A percentile compares a stretch with the other conserved stretches of the same genome.
Conservation (phyloP, 2,888 invertebrate species). For the Chesias legatella region DNA sequence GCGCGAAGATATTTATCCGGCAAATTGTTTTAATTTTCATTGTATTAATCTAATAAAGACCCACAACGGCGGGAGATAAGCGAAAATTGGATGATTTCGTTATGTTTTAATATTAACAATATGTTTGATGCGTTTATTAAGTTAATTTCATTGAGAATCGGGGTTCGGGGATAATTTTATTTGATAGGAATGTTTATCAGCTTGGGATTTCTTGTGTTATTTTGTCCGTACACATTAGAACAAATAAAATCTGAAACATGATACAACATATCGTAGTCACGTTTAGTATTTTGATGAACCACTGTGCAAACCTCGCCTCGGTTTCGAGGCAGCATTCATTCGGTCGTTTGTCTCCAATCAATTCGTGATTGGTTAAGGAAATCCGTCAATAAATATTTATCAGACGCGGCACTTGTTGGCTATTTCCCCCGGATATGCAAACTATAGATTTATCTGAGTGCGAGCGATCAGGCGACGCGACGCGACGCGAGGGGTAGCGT, state of each 20-base stretch:
- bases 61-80: slow-evolving; percentile 73
- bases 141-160: slow-evolving; percentile 53
- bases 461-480: slow-evolving; percentile 30
- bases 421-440: slow-evolving; percentile 36
- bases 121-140: slow-evolving; percentile 49
- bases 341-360: slow-evolving; percentile 9
- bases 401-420: slow-evolving; percentile 22
- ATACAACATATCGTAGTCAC: no score
- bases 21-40: slow-evolving; percentile 82
- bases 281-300: no score
- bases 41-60: slow-evolving; percentile 78
- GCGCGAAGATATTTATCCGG: slow-evolving; percentile 79
- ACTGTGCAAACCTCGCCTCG: not conserved
- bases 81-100: slow-evolving; percentile 59
- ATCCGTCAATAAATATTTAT: slow-evolving; percentile 39
- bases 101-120: slow-evolving; percentile 61
- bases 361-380: slow-evolving; percentile 28
- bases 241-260: not conserved
- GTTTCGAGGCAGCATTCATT: not conserved
- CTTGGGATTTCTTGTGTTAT: not conserved
- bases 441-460: slow-evolving; percentile 42
- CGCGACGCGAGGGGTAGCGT: slow-evolving; percentile 30
- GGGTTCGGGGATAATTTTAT: slow-evolving; percentile 13
- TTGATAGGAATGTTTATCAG: not conserved
- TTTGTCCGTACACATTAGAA: slow-evolving; percentile 4